Conservation (phyloP, 2,797 vertebrate genomes). For the Todus mexicanus region DNA sequence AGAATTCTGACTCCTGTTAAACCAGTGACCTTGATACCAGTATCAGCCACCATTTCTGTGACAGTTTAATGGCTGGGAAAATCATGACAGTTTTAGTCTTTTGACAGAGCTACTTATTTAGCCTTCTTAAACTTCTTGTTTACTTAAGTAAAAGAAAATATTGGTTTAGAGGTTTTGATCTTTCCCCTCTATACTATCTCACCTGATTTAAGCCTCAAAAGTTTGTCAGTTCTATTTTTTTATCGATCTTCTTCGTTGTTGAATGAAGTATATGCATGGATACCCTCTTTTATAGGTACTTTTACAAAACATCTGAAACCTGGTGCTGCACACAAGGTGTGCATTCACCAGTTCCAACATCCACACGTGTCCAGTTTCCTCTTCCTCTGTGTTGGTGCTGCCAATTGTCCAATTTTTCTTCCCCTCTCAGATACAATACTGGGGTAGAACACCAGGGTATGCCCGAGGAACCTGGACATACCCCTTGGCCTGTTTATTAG, state of each 20-base stretch:
- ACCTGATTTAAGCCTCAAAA: neutral
- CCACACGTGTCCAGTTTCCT: neutral
- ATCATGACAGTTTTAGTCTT: neutral
- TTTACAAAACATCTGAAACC: neutral
- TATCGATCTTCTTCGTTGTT: neutral
- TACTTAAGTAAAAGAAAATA: neutral
- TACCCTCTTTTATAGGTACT: accelerated
- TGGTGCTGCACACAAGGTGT: neutral
- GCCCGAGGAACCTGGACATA: neutral
- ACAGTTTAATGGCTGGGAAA: neutral
- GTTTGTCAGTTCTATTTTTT: neutral
- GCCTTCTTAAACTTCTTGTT: neutral
- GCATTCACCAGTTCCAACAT: neutral
- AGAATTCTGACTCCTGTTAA: neutral
- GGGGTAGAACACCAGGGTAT: neutral
- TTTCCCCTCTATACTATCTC: neutral
- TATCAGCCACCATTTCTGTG: neutral
- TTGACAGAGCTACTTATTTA: neutral
- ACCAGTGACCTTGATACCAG: neutral
- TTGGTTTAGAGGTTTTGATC: neutral
- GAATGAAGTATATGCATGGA: neutral
- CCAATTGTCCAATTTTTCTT: neutral
- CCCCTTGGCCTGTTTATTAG: neutral
- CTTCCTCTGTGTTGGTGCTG: neutral
- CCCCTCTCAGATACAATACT: neutral